Conservation (phyloP, 1,140 invertebrate genomes). For the silkworm (Bombyx mori) region ASM3026992v2 NC_085133.1:129001-129500, state of each 20-base stretch:
- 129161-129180: no score
- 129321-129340: neutral
- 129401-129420: neutral
- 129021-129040: no score
- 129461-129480: neutral
- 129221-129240: slow-evolving; percentile 11
- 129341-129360: no score
- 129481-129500: neutral
- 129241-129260: slow-evolving; percentile 2
- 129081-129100: no score
- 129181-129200: no score
- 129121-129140: no score
- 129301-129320: slow-evolving; percentile 9
- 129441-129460: neutral
- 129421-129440: neutral
- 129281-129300: slow-evolving; percentile 9
- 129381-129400: neutral
- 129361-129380: neutral
- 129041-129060: no score
- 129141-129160: no score
- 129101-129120: no score
- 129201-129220: slow-evolving; percentile 4
- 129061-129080: no score
- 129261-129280: slow-evolving; percentile 12
- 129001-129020: no score